phyloP scores from a whole-genome alignment of 1,140 invertebrate species.

The Pogonomyrmex barbatus region DNA sequence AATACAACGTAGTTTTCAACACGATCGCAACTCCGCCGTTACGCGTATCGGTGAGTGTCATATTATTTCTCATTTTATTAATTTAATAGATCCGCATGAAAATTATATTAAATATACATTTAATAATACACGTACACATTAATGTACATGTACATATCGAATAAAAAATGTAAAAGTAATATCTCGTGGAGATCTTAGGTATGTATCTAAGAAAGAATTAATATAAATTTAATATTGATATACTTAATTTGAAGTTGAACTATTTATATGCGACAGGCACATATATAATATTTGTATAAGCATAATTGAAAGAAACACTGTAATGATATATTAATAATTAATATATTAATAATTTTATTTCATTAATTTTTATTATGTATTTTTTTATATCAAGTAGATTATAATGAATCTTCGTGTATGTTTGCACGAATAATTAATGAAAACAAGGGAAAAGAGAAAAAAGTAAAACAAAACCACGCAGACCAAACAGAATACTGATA shows the following conservation, averaged over 20 bases:
- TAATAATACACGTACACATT: not conserved
- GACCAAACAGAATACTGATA: not conserved
- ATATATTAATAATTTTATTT: not conserved
- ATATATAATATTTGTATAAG: not conserved
- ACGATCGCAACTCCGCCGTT: not conserved
- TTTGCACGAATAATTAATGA: not conserved
- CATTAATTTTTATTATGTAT: not conserved
- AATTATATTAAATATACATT: not conserved
- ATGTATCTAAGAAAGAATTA: not conserved
- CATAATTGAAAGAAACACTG: not conserved
- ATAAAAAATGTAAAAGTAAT: not conserved
- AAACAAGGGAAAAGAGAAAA: not conserved
- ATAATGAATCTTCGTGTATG: not conserved
- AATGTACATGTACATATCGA: not conserved
- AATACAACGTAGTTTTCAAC: not conserved
- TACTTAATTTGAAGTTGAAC: not conserved
- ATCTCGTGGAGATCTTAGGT: not conserved
- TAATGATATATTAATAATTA: not conserved
- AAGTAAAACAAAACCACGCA: not conserved
- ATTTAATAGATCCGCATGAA: not conserved
- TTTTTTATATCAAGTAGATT: not conserved
- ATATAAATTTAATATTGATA: conserved; percentile 13
- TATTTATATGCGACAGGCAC: not conserved
- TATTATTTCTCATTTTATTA: not conserved
- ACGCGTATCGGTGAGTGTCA: not conserved